Percentiles rank a stretch among this genome's conserved stretches.
phyloP scores from a whole-genome alignment of 1,140 invertebrate species.

The Vollenhovia emeryi region DNA sequence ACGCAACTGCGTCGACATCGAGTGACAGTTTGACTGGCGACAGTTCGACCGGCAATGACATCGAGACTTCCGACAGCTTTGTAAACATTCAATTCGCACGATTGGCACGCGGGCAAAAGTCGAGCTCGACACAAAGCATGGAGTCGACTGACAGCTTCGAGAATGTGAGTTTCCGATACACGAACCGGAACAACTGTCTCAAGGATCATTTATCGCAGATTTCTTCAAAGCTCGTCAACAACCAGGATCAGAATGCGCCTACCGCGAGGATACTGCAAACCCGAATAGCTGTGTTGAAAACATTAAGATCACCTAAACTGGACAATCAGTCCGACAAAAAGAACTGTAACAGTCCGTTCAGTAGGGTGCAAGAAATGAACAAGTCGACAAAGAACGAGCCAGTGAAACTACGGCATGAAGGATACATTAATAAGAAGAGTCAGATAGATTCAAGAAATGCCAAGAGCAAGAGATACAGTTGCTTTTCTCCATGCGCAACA shows the following conservation, averaged over 20 bases:
- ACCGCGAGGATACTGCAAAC: constrained; percentile 15
- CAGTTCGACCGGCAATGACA: constrained; percentile 78
- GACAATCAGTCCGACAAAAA: constrained; percentile 1
- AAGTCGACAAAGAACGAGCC: constrained; percentile 68
- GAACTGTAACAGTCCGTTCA: background rate
- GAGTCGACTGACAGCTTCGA: constrained; percentile 78
- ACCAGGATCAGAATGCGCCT: constrained; percentile 25
- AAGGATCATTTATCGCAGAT: constrained; percentile 12
- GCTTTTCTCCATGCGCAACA: constrained; percentile 61
- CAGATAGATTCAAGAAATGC: constrained; percentile 27
- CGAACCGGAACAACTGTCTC: constrained; percentile 23
- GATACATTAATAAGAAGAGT: constrained; percentile 33
- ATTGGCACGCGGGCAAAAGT: constrained; percentile 65
- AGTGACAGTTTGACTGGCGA: constrained; percentile 71
- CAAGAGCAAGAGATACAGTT: constrained; percentile 75
- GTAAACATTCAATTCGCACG: constrained; percentile 79
- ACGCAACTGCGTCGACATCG: constrained; percentile 67
- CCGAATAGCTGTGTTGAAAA: background rate
- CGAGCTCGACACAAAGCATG: constrained; percentile 75
- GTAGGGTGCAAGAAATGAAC: constrained; percentile 37
- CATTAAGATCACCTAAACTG: constrained; percentile 12
- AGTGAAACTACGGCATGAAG: constrained; percentile 74
- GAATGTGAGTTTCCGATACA: constrained; percentile 69
- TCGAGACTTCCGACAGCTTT: constrained; percentile 82
- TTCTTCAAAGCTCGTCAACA: constrained; percentile 7